phyloP scores from a whole-genome alignment of 2,113 vertebrate species.

The Eulemur macaco region DNA sequence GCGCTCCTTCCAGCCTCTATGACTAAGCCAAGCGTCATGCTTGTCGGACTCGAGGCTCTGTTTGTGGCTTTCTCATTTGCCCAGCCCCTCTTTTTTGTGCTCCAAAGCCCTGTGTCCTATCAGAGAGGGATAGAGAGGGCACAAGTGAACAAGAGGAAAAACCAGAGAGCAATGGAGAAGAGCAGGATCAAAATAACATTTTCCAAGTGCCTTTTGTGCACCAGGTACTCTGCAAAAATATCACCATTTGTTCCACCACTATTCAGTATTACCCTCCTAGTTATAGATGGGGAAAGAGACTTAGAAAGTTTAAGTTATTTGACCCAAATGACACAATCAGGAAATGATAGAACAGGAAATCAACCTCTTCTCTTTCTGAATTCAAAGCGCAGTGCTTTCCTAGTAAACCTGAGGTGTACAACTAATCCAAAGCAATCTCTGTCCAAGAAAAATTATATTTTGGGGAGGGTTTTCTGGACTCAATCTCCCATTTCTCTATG shows the following conservation, averaged over 20 bases:
- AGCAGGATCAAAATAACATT: neutral
- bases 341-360: neutral
- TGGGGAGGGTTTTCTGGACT: neutral
- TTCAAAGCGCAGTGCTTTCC: neutral
- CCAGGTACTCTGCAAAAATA: neutral
- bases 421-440: neutral
- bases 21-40: neutral
- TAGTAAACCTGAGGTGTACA: neutral
- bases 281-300: neutral
- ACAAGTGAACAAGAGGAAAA: neutral
- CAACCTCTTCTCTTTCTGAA: neutral
- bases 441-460: neutral
- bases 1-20: neutral
- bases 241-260: neutral
- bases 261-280: neutral
- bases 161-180: neutral
- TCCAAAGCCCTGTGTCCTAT: neutral
- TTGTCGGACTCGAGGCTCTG: neutral
- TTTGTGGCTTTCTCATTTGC: neutral
- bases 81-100: neutral
- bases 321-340: neutral
- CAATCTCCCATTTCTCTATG: neutral
- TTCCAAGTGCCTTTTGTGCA: neutral
- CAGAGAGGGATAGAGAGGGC: neutral
- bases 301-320: neutral